phyloP scores from a whole-genome alignment of 2,797 vertebrate species.

The Enteromius thamalakanensis region DNA sequence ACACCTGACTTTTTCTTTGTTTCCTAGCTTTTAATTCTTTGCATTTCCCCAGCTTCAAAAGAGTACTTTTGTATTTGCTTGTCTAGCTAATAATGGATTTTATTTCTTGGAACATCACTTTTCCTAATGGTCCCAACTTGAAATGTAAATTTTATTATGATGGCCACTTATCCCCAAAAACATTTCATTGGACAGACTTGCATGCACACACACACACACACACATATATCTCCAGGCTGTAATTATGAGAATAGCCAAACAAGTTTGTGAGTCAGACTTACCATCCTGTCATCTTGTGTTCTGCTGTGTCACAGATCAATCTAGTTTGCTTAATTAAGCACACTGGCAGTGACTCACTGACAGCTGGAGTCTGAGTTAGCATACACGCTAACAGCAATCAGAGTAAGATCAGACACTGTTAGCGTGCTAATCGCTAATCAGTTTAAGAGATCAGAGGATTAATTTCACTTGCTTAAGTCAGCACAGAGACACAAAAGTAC shows the following conservation, averaged over 20 bases:
- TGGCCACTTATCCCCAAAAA: background rate
- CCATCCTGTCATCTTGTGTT: conserved; percentile 19
- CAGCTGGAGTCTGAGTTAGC: conserved; percentile 27
- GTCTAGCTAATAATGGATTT: conserved; percentile 9
- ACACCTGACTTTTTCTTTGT: background rate
- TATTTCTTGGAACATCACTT: conserved; percentile 18
- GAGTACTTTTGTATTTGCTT: background rate
- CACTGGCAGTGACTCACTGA: conserved; percentile 31
- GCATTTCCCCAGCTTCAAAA: background rate
- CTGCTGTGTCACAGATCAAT: conserved; percentile 38
- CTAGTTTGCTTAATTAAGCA: conserved; percentile 29
- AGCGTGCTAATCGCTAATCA: conserved; percentile 31
- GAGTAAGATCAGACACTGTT: conserved; percentile 8
- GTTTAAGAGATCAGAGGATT: conserved; percentile 39
- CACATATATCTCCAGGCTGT: background rate
- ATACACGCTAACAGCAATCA: conserved; percentile 11
- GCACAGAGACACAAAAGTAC: background rate
- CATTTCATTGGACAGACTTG: background rate
- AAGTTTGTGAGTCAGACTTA: background rate
- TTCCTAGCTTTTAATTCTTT: background rate
- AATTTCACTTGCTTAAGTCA: conserved; percentile 6
- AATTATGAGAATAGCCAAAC: conserved; percentile 27
- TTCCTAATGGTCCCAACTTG: conserved; percentile 10
- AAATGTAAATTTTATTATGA: background rate
- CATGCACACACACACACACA: background rate